Base-by-base conservation (phyloP, 2,113 vertebrate genomes). In the Hemiprocne comata region DNA sequence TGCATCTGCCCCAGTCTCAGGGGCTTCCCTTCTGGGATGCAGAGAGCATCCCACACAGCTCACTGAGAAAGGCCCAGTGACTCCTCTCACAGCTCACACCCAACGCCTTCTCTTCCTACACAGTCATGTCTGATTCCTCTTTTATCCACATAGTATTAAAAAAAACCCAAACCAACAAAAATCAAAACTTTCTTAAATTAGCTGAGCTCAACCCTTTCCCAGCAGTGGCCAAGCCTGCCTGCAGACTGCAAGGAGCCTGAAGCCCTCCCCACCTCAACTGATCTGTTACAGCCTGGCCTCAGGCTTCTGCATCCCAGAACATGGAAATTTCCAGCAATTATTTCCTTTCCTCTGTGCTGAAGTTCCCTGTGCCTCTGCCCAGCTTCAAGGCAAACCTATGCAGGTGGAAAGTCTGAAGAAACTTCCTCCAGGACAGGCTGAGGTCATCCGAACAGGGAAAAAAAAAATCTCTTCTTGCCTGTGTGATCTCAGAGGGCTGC, bases 341-440 rank as follows among this genome's bases (percentile, higher is more conserved):
- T 71, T 95, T 93, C 78, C 64, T 46, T 65, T 94, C 42, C 44
- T 64, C 51, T 55, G 26, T 64, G 53, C 44, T 53, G 57, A 89
- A 94, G 61, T 82, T 84, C 76, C 70, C 73, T 36, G 53, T 48
- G 70, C 46, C 55, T 92, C n/a, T 87, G 13, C 28, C 17, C 19
- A 82, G n/a, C 80, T 87, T 69, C 6, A 1, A 79, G 66, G 69
- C 77, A 86, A 93, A 94, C 34, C 34, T 48, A 34, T n/a, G 86
- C 75, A 89, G 80, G 93, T 0, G 58, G 95, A 95, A 97, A 96
- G 74, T 87, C 26, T 96, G 93, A 97, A 94, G 81, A 85, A 92
- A 84, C 17, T 82, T 95, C 89, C 91, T 91, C 58, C n/a, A 62
- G 46, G 57, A 50, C 53, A 82, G 33, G 19, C 60, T 89, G 86